Base-by-base conservation (phyloP, 1,140 invertebrate genomes). In the Drosophila miranda region DNA sequence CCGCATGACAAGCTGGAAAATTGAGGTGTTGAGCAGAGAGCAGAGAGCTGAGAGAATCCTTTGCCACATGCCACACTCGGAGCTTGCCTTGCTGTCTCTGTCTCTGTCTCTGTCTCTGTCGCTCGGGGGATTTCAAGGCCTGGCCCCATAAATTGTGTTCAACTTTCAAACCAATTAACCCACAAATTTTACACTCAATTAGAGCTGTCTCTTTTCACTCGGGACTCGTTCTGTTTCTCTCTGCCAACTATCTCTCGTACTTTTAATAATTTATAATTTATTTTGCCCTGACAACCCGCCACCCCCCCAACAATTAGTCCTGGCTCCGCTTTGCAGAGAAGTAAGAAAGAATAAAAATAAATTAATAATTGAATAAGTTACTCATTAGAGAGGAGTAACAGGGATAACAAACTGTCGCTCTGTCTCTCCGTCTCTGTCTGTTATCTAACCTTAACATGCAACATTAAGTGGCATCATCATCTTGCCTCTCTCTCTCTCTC, bases 351-450 rank as follows among this genome's bases (percentile, higher is more conserved):
- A 75, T 26, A 68, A 55, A 56, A 68, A 81, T 74, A 66, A 38
- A 81, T 75, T 82, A 82, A 88, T 87, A 82, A 87, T 87, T 87
- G 78, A 87, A 87, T 87, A 86, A 87, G 61, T 87, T 87, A 82
- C 64, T 86, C 82, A 86, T 81, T 86, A 76, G 64, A 56, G 49
- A 46, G 41, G 21, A 68, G 56, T 44, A 49, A 51, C 43, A 51
- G 48, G 19, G 6, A 56, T 28, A 55, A 57, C 67, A 76, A 66
- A 51, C 59, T 49, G 61, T 60, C n/a, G 57, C 59, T 75, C 26
- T 41, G 19, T 19, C 19, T 16, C 16, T 16, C 16, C 16, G 28
- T 45, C 26, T 42, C 45, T 58, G 44, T 54, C 61, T 66, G 60
- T 84, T 84, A 86, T 84, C 81, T 84, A 67, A 75, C 62, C 73